Percentiles rank a stretch among this genome's conserved stretches.
These are phyloP conservation scores for Tachina grossa DNA, from an alignment of 2,888 invertebrate species.

Conservation along the genomic window DNA sequence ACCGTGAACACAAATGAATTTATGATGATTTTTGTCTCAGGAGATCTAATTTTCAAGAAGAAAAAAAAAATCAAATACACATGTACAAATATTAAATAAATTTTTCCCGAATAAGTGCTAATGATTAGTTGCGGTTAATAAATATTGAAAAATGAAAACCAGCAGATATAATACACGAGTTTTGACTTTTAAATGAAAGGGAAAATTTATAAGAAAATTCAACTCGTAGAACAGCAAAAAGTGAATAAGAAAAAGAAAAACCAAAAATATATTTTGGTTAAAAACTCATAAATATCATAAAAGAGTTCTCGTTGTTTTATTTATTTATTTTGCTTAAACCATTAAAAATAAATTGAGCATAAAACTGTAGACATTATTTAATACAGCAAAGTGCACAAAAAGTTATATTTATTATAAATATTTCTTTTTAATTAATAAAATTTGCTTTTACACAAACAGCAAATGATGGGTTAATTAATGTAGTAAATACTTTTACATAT, in stretches of 20 bases:
- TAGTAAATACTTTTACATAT: conserved; percentile 31
- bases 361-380: conserved; percentile 61
- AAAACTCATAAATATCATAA: conserved; percentile 63
- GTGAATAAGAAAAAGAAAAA: neutral
- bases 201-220: conserved; percentile 66
- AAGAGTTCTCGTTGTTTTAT: conserved; percentile 12
- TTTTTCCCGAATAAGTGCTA: conserved; percentile 53
- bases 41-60: conserved; percentile 39
- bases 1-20: conserved; percentile 5
- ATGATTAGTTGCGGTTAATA: conserved; percentile 66
- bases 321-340: conserved; percentile 10
- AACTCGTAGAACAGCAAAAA: conserved; percentile 34
- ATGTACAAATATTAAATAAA: conserved; percentile 10
- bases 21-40: conserved; percentile 39
- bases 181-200: conserved; percentile 46
- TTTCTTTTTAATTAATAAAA: conserved; percentile 64
- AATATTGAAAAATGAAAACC: conserved; percentile 42
- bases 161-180: conserved; percentile 30
- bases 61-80: conserved; percentile 23
- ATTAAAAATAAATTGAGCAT: conserved; percentile 64
- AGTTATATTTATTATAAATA: conserved; percentile 43
- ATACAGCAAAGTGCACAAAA: conserved; percentile 29
- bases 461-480: conserved; percentile 34
- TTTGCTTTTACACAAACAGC: neutral
- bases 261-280: conserved; percentile 39